A percentile compares a stretch with the other conserved stretches of the same genome.
Evolutionary conservation across 2,797 vertebrate species (phyloP).

Genomic region (Lepilemur ruficaudatus): DNA sequence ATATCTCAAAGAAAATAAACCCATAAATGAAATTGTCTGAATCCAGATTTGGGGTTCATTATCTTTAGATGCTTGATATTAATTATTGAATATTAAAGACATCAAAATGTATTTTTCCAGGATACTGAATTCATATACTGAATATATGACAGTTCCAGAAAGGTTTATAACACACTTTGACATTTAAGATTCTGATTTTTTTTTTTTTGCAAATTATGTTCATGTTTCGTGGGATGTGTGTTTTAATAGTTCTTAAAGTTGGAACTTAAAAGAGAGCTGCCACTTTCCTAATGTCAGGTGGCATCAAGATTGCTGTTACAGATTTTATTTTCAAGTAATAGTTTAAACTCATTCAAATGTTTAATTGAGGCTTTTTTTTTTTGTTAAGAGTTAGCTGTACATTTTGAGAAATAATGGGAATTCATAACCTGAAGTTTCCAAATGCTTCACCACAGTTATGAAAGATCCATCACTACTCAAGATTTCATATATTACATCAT

Average conservation of each 20-base stretch:
- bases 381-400: background rate
- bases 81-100: background rate
- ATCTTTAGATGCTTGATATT: background rate
- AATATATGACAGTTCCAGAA: background rate
- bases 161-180: background rate
- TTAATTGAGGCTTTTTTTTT: background rate
- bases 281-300: background rate
- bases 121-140: background rate
- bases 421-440: background rate
- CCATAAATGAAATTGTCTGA: background rate
- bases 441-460: background rate
- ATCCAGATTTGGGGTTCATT: background rate
- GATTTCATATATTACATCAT: background rate
- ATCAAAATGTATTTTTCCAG: background rate
- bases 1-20: background rate
- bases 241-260: background rate
- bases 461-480: background rate
- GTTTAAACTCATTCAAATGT: background rate
- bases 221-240: background rate
- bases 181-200: background rate
- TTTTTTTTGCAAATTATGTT: background rate
- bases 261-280: background rate
- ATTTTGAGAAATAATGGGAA: slow-evolving; percentile 26
- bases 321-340: background rate
- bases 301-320: background rate